These are phyloP conservation scores for Thalassaphorura encarpata DNA, from an alignment of 1,140 invertebrate genomes.

Conservation along the genomic window DNA sequence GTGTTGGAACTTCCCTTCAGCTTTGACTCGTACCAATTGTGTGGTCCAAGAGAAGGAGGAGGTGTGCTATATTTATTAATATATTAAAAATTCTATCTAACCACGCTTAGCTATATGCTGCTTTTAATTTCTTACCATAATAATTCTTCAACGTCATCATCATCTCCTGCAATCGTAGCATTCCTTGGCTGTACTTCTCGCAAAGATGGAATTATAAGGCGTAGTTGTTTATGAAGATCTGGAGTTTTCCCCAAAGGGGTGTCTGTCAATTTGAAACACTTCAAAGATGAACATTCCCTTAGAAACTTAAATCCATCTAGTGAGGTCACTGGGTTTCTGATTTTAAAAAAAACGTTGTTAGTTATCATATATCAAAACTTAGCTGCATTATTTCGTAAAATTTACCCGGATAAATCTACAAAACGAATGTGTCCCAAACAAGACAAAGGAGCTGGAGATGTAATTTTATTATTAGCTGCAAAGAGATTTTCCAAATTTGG, in stretches of 20 bases:
- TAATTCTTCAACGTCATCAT: too few species aligned
- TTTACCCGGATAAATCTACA: conserved; percentile 44
- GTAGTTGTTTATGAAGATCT: conserved; percentile 15
- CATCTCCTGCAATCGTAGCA: too few species aligned
- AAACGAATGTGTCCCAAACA: conserved; percentile 44
- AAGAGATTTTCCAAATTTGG: conserved; percentile 48
- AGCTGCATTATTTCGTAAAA: background rate
- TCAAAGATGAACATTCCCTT: conserved; percentile 6
- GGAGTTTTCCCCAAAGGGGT: conserved; percentile 1
- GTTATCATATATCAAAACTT: background rate
- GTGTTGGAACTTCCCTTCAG: too few species aligned
- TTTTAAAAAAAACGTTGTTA: background rate
- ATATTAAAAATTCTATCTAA: too few species aligned
- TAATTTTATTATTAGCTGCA: conserved; percentile 50
- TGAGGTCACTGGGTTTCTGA: conserved; percentile 17
- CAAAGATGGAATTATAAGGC: conserved; percentile 10
- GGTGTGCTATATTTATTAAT: too few species aligned
- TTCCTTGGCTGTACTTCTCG: conserved; percentile 27
- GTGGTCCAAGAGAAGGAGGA: too few species aligned
- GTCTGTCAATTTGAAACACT: conserved; percentile 18
- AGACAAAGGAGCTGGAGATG: conserved; percentile 47
- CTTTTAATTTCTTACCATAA: too few species aligned
- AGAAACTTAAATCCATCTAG: conserved; percentile 21
- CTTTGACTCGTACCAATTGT: too few species aligned
- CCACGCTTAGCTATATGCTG: too few species aligned